Conservation (phyloP, 2,113 vertebrate genomes). For the Puma concolor region DNA sequence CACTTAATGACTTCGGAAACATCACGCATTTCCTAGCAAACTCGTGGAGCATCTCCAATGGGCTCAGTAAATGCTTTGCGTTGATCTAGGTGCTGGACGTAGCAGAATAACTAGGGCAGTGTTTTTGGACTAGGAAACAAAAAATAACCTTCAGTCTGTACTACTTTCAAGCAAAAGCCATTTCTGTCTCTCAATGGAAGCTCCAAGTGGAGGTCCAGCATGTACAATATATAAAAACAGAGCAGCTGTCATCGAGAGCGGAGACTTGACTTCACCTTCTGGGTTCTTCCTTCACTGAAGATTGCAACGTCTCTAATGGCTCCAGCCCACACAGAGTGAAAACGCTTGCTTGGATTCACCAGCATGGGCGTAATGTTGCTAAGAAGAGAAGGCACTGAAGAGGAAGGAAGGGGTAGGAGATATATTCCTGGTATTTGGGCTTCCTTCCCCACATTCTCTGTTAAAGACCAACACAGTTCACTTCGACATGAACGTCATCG, state of each 20-base stretch:
- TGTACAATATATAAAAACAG: not conserved
- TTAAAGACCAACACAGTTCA: not conserved
- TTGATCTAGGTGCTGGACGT: not conserved
- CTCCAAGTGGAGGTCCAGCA: not conserved
- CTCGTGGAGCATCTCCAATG: fast-evolving
- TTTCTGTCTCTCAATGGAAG: not conserved
- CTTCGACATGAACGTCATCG: not conserved
- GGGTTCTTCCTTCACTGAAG: not conserved
- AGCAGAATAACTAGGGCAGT: not conserved
- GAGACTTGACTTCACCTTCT: not conserved
- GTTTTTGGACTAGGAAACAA: not conserved
- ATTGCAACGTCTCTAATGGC: fast-evolving
- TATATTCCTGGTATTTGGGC: fast-evolving
- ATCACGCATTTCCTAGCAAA: not conserved
- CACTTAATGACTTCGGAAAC: not conserved
- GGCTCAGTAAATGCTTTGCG: fast-evolving
- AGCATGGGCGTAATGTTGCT: not conserved
- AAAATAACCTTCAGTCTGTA: not conserved
- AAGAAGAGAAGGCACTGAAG: not conserved
- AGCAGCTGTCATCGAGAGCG: not conserved
- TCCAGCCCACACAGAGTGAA: fast-evolving
- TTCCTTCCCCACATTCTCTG: not conserved
- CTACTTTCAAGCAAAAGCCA: not conserved
- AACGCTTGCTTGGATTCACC: fast-evolving
- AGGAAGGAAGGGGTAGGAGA: not conserved